These are phyloP conservation scores for Cataglyphis rosenhaueri DNA, from an alignment of 2,888 invertebrate species.

Conservation along the genomic window DNA sequence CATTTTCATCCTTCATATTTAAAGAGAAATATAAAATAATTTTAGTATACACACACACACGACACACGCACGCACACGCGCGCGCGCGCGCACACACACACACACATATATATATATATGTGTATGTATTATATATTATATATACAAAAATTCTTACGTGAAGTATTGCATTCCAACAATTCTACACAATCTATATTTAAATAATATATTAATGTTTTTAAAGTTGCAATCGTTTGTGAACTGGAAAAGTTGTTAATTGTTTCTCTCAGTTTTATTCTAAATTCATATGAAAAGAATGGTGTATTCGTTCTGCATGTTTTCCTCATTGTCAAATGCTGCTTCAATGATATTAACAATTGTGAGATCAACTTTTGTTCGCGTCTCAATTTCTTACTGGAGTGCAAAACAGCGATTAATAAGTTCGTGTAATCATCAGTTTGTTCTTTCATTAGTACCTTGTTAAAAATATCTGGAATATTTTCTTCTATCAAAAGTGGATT, in stretches of 20 bases:
- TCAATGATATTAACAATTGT: conserved; percentile 76
- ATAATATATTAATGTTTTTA: conserved; percentile 78
- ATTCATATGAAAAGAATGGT: conserved; percentile 70
- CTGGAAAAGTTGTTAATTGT: conserved; percentile 72
- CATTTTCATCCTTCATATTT: not conserved
- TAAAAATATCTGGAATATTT: conserved; percentile 74
- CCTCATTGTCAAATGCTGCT: conserved; percentile 49
- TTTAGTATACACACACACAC: no score
- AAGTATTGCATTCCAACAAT: conserved; percentile 51
- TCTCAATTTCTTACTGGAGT: conserved; percentile 76
- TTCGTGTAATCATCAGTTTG: conserved; percentile 61
- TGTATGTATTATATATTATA: no score
- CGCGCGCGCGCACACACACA: no score
- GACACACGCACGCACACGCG: no score
- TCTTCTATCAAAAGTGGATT: conserved; percentile 81
- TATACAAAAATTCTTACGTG: conserved; percentile 53
- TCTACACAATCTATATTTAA: conserved; percentile 75
- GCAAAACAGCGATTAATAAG: conserved; percentile 74
- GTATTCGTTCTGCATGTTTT: conserved; percentile 6
- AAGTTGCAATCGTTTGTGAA: conserved; percentile 72
- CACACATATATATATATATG: no score
- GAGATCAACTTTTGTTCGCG: conserved; percentile 80
- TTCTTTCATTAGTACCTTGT: conserved; percentile 70
- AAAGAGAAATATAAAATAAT: conserved; percentile 1
- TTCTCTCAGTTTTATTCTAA: conserved; percentile 69